Conservation (phyloP, 2,797 vertebrate genomes). For the Lithobates pipiens region DNA sequence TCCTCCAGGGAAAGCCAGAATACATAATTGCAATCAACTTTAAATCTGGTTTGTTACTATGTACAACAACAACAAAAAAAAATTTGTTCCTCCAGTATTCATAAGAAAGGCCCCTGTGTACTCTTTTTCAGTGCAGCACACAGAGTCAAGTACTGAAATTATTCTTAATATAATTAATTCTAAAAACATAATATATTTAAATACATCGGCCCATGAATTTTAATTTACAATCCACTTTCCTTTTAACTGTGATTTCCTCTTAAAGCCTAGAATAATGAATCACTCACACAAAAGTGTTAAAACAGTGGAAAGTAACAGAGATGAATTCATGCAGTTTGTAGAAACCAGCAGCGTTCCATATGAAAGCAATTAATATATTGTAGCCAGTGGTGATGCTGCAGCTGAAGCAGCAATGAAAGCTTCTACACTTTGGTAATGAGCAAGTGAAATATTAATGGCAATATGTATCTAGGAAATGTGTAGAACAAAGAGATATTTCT, state of each 20-base stretch:
- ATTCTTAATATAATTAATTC: too few relatives aligned
- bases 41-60: too few relatives aligned
- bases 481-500: slow-evolving; percentile 36
- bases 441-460: slow-evolving; percentile 43
- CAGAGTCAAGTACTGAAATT: too few relatives aligned
- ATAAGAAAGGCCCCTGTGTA: too few relatives aligned
- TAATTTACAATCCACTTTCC: background rate
- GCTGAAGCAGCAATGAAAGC: slow-evolving; percentile 18
- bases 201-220: too few relatives aligned
- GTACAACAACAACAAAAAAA: too few relatives aligned
- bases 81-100: too few relatives aligned
- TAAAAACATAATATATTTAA: too few relatives aligned
- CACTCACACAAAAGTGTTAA: background rate
- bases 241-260: background rate
- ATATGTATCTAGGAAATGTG: slow-evolving; percentile 9
- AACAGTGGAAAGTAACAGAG: background rate
- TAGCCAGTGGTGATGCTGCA: slow-evolving; percentile 44
- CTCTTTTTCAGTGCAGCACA: too few relatives aligned
- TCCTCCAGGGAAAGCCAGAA: too few relatives aligned
- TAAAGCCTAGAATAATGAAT: background rate
- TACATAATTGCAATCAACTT: too few relatives aligned
- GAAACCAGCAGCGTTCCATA: slow-evolving; percentile 23
- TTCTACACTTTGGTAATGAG: slow-evolving; percentile 34
- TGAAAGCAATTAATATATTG: slow-evolving; percentile 49
- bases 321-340: slow-evolving; percentile 13